Conservation (phyloP, 2,113 vertebrate species). For the Plecturocebus donacophilus region DNA sequence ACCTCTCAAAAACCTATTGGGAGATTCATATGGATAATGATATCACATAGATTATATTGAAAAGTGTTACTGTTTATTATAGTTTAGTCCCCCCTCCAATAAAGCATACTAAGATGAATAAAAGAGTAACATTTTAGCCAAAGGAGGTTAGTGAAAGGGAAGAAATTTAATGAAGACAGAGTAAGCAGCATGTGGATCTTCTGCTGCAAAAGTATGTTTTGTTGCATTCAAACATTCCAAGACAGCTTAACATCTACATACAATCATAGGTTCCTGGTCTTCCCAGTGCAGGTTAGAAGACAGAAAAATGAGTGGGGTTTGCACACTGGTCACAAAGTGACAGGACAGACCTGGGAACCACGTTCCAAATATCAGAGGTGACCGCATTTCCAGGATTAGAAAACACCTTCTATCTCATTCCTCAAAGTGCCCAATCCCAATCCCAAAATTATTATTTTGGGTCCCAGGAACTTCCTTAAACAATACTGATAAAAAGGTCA, state of each 20-base stretch:
- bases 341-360: not conserved
- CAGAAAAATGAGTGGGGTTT: not conserved
- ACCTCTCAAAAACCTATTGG: not conserved
- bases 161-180: slow-evolving; percentile 20
- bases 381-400: not conserved
- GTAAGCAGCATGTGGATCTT: not conserved
- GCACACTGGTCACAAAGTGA: not conserved
- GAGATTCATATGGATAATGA: slow-evolving; percentile 12
- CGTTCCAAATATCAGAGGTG: not conserved
- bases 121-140: slow-evolving; percentile 22
- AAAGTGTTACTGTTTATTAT: not conserved
- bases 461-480: slow-evolving; percentile 23
- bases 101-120: not conserved
- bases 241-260: not conserved
- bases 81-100: not conserved
- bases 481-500: not conserved
- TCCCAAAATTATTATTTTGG: not conserved
- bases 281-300: not conserved
- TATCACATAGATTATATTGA: not conserved
- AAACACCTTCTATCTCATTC: not conserved
- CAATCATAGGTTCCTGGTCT: not conserved
- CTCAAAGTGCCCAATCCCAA: slow-evolving; percentile 3
- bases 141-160: not conserved
- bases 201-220: not conserved
- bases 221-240: not conserved